Evolutionary conservation across 1,140 invertebrate species (phyloP), one percentile per base, ranked within the genome.

Genomic region (Drosophila grimshawi): DNA sequence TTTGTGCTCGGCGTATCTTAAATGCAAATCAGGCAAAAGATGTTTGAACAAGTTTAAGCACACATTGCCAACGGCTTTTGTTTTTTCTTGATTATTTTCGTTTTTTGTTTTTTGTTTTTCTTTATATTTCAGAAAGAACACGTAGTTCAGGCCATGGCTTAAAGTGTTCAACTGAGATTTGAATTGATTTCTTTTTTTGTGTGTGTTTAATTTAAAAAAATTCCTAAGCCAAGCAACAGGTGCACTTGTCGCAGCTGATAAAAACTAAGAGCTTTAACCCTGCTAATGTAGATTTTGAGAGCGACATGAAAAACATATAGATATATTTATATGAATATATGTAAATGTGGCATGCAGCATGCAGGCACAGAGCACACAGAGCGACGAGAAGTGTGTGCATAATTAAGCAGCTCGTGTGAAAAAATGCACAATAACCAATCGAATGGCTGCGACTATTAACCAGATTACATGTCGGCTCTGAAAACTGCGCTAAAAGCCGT

Each of bases 401-500:
- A 71, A 65, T 66, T 55, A 69, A 56, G 55, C 48, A 55, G 67
- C 27, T 45, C 73, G 60, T 71, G 60, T 64, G 61, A 70, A 64
- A 70, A 74, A 70, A 37, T 56, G 59, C 52, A 39, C 11, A 68
- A 56, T 61, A 67, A 49, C 5, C 57, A 56, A 32, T 65, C 45
- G 39, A n/a, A 43, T 43, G 72, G 62, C 68, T 64, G 46, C 74
- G 79, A 64, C 83, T 77, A 88, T 86, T 86, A 86, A 88, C 59
- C 76, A 82, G 82, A 88, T 86, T 86, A 82, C 80, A 88, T 61
- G 78, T 48, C 68, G 70, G 78, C 80, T 82, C 70, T 79, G 71
- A 79, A 80, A 81, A 70, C 75, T 71, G 76, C 81, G 48, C 83
- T 81, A 73, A 88, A 76, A 86, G 72, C 65, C 80, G 82, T 77